Evolutionary conservation across 2,797 vertebrate species (phyloP).

Genomic region (Somateria mollissima): DNA sequence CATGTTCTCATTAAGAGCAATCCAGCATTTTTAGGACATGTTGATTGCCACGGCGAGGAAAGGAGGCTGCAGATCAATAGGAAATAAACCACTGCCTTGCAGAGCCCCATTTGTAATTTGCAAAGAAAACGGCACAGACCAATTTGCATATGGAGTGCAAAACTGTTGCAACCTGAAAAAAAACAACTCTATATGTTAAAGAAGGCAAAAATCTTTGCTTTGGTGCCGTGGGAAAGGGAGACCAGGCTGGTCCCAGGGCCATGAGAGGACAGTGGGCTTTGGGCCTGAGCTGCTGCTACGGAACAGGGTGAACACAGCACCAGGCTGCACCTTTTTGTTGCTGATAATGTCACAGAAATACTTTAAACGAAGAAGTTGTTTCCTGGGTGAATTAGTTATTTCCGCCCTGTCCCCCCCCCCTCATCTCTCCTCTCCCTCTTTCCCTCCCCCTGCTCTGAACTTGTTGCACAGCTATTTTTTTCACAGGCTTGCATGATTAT

Average conservation of each 20-base stretch:
- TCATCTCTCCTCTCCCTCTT: background rate
- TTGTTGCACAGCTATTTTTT: background rate
- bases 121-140: background rate
- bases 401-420: too few species aligned
- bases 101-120: slow-evolving; percentile 7
- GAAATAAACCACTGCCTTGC: background rate
- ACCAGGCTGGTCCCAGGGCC: too few species aligned
- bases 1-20: slow-evolving; percentile 36
- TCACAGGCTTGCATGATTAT: too few species aligned
- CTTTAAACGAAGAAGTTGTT: background rate
- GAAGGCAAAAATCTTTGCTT: background rate
- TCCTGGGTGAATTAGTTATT: background rate
- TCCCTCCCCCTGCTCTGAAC: too few species aligned
- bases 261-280: background rate
- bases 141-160: background rate
- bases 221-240: background rate
- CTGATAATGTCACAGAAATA: background rate
- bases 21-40: slow-evolving; percentile 41
- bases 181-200: background rate
- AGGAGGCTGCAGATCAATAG: slow-evolving; percentile 24
- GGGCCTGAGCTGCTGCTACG: background rate
- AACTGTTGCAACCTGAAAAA: background rate
- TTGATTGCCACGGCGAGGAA: slow-evolving; percentile 29
- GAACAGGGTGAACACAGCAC: background rate
- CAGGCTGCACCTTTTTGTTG: background rate